Evolutionary conservation across 2,888 invertebrate genomes (phyloP).

Genomic region (Elmis aenea): DNA sequence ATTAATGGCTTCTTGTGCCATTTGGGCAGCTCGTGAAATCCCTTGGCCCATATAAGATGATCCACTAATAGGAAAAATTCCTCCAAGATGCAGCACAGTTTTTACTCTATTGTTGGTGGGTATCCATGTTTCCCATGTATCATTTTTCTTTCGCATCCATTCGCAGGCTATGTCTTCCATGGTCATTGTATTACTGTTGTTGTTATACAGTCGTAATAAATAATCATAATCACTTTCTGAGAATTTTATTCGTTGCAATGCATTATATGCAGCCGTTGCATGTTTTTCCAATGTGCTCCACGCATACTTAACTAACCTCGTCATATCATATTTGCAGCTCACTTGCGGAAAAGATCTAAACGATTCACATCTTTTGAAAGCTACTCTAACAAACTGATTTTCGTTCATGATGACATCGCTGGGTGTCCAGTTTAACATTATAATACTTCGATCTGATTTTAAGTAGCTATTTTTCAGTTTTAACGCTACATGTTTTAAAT

Average conservation of each 20-base stretch:
- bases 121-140: conserved; percentile 50
- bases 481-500: conserved; percentile 47
- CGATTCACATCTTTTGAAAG: conserved; percentile 60
- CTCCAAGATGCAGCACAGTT: conserved; percentile 56
- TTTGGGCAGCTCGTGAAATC: conserved; percentile 55
- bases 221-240: conserved; percentile 50
- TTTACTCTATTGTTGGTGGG: conserved; percentile 41
- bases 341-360: conserved; percentile 33
- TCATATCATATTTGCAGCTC: conserved; percentile 64
- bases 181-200: conserved; percentile 11
- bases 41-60: conserved; percentile 56
- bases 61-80: conserved; percentile 65
- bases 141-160: conserved; percentile 55
- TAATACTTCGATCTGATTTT: conserved; percentile 42
- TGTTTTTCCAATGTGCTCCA: conserved; percentile 54
- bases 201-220: conserved; percentile 45
- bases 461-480: conserved; percentile 40
- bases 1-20: conserved; percentile 64
- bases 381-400: conserved; percentile 50
- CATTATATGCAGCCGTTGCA: conserved; percentile 50
- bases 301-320: conserved; percentile 63
- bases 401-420: conserved; percentile 55
- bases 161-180: conserved; percentile 57
- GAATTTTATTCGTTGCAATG: conserved; percentile 51
- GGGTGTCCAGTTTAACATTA: conserved; percentile 66